Base-by-base conservation (phyloP, 2,113 vertebrate genomes). In the Lampris megalopsis region DNA sequence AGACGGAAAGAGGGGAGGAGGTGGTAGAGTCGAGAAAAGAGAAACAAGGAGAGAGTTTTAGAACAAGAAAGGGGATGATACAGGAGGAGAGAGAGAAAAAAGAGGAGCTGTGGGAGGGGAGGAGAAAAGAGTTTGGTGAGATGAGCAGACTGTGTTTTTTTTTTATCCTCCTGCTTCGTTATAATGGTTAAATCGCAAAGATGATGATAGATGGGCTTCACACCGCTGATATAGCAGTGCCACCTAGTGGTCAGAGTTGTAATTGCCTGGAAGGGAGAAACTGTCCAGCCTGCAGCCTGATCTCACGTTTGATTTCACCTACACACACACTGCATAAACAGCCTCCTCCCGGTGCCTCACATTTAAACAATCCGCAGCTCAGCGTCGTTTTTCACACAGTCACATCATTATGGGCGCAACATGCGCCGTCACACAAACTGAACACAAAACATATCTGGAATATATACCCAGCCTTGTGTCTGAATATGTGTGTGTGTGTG, bases 401-500 rank as follows among this genome's bases (percentile, higher is more conserved):
- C 9, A 78, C 4, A 2, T 61, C 80, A 81, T 84, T 73, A 68
- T 68, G 52, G 66, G 84, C 65, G 62, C 77, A 79, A 52, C 77
- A 67, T 71, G 67, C 36, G 10, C 69, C 35, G 56, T 87, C 75
- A 73, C 63, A 68, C 73, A 68, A 79, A 63, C 73, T 38, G 62
- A 79, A 64, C 36, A n/a, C 63, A 82, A 81, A 83, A 78, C 79
- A 81, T 53, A 62, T 77, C 64, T 65, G 2, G 56, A 76, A 79
- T 60, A 65, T 65, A 88, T 71, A 53, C 50, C 41, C 38, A 35
- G 63, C 57, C 80, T 64, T 4, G 5, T 60, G 11, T 56, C 13
- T 56, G 83, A 68, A 75, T 53, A 63, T 57, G n/a, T 3, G 35
- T 42, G 2, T 71, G 43, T 68, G 56, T 61, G 40, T 54, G 60